Base-by-base conservation (phyloP, 2,888 invertebrate species). In the Junonia oenone region DNA sequence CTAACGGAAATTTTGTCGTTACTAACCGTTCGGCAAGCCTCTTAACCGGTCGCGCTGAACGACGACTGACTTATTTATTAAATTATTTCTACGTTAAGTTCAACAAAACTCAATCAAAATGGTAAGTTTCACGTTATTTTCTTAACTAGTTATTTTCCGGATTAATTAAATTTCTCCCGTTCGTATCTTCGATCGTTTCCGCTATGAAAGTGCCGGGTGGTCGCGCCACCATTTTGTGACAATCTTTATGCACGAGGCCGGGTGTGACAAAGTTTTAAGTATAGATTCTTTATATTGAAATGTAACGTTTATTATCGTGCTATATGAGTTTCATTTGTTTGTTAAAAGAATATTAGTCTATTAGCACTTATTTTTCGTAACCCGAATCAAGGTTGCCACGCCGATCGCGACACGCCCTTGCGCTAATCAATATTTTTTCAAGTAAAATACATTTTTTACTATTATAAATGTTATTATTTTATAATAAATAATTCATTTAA, bases 21-120 rank as follows among this genome's bases (percentile, higher is more conserved):
- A 91, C 86, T 86, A 90, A 91, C 91, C 92, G 93, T 93, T 93
- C 91, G 92, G 92, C 90, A 91, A 92, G 91, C 93, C 92, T 89
- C 93, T 92, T 93, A 85, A 90, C 93, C 90, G 93, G 93, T 92
- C 81, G 75, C 80, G 90, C 91, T 85, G 91, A 91, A 92, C 91
- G 91, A 81, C 81, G 83, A 89, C 86, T 85, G 86, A 86, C 67
- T 68, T 68, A 70, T 72, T 83, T 81, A 77, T 68, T 88, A 84
- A 86, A 76, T 85, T 87, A 84, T 83, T 79, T 78, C 71, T 85
- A 82, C 81, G 70, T 68, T 84, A 84, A 87, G 84, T 83, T 80
- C 78, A 75, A 83, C 80, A 81, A 74, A 86, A 83, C 86, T 81
- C 81, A 72, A 81, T 70, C 81, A 90, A 89, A 84, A 90, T 90